Evolutionary conservation across 2,797 vertebrate species (phyloP).

Genomic region (Clarias platycephalus): DNA sequence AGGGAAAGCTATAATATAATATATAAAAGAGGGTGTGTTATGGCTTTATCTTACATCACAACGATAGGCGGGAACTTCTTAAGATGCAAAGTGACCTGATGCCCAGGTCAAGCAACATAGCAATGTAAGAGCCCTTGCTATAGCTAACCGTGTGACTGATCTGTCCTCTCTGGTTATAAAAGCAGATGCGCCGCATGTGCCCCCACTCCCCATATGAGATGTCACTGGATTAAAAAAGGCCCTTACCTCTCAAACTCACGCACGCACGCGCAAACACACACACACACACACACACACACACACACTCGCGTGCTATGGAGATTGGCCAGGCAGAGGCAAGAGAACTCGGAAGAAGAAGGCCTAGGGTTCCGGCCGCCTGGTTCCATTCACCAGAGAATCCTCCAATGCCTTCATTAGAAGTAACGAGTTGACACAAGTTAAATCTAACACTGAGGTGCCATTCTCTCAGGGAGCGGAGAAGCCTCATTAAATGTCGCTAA

Average conservation of each 20-base stretch:
- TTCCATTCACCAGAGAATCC: slow-evolving; percentile 79
- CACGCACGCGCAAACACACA: background rate
- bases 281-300: background rate
- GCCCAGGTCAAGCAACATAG: background rate
- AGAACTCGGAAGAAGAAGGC: slow-evolving; percentile 67
- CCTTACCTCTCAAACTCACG: background rate
- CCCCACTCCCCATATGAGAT: background rate
- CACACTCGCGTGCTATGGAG: slow-evolving; percentile 35
- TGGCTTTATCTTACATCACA: slow-evolving; percentile 8
- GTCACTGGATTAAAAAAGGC: background rate
- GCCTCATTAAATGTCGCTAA: slow-evolving; percentile 99
- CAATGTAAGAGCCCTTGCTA: background rate
- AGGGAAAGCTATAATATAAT: background rate
- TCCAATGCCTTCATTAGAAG: slow-evolving; percentile 93
- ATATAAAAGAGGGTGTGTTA: background rate
- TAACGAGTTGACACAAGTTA: slow-evolving; percentile 98
- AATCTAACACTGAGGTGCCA: slow-evolving; percentile 89
- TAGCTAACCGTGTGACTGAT: background rate
- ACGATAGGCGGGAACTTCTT: background rate
- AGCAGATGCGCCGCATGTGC: slow-evolving; percentile 2
- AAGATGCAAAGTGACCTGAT: background rate
- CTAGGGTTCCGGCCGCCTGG: slow-evolving; percentile 73
- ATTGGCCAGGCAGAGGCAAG: slow-evolving; percentile 61
- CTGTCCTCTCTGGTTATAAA: slow-evolving; percentile 8
- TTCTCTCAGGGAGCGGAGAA: slow-evolving; percentile 85